Evolutionary conservation across 1,140 invertebrate genomes (phyloP).

Genomic region (Ceratoteleas bidentatus): DNA sequence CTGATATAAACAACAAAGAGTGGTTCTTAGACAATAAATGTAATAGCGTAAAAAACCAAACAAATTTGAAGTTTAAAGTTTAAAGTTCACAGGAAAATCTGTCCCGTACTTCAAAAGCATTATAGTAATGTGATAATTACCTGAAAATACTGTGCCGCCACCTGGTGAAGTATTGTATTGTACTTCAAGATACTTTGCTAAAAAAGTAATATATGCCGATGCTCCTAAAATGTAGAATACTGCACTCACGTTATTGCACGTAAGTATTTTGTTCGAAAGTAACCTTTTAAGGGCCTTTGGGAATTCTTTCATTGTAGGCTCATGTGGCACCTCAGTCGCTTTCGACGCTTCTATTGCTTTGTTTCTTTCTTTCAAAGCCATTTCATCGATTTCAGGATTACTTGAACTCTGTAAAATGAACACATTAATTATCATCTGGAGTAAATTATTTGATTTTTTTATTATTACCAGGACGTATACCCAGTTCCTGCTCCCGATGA

Average conservation of each 20-base stretch:
- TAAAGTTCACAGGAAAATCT: no score
- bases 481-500: no score
- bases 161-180: constrained; percentile 85
- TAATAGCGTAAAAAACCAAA: no score
- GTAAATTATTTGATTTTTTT: no score
- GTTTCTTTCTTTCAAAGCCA: constrained; percentile 62
- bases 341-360: constrained; percentile 52
- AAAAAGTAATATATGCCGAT: constrained; percentile 86
- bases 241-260: constrained; percentile 83
- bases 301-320: constrained; percentile 81
- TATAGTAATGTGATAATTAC: no score
- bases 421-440: no score
- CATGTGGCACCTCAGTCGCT: background rate
- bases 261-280: constrained; percentile 83
- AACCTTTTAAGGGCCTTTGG: constrained; percentile 83
- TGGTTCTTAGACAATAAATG: no score
- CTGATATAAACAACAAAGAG: no score
- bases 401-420: constrained; percentile 62
- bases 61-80: no score
- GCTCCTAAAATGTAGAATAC: constrained; percentile 85
- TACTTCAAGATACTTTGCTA: constrained; percentile 88
- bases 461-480: no score
- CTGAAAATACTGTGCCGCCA: constrained; percentile 84
- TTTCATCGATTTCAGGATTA: constrained; percentile 70
- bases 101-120: no score